Percentiles rank a stretch among this genome's conserved stretches.
These are phyloP conservation scores for Lepus timidus DNA, from an alignment of 2,113 vertebrate species.

Conservation along the genomic window DNA sequence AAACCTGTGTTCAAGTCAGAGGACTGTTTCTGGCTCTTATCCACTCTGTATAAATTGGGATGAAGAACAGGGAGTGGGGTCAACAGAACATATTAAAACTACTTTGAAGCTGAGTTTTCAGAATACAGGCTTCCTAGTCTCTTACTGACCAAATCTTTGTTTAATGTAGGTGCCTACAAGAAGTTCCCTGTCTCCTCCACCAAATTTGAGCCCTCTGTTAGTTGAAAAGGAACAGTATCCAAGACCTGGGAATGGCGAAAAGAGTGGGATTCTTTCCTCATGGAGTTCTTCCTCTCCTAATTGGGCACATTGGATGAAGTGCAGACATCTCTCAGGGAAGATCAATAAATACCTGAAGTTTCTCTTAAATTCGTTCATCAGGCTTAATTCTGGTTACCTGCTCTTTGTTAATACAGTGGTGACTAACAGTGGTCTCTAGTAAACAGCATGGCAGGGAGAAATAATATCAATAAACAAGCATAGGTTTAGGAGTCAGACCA, in stretches of 20 bases:
- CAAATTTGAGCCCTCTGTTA: conserved; percentile 31
- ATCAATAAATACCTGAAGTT: not conserved
- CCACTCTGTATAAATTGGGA: not conserved
- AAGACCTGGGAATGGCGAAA: conserved; percentile 20
- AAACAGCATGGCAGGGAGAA: conserved; percentile 20
- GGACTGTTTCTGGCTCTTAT: not conserved
- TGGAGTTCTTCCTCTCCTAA: not conserved
- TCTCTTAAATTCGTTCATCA: not conserved
- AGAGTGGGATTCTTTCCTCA: conserved; percentile 9
- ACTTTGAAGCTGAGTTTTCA: conserved; percentile 32
- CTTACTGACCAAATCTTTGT: conserved; percentile 15
- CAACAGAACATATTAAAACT: conserved; percentile 29
- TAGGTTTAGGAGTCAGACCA: not conserved
- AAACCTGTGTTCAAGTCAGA: conserved; percentile 10
- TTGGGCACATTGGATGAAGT: conserved; percentile 6
- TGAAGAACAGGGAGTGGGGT: not conserved
- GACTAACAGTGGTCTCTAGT: not conserved
- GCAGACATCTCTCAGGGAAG: conserved; percentile 8
- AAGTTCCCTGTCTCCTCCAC: not conserved
- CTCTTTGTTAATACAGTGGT: conserved; percentile 35
- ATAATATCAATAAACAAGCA: not conserved
- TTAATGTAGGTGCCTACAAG: not conserved
- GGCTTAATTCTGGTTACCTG: not conserved
- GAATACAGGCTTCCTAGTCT: not conserved
- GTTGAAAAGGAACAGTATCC: not conserved